Evolutionary conservation across 2,888 invertebrate genomes (phyloP).

Genomic region (Neoitamus cyanurus): DNA sequence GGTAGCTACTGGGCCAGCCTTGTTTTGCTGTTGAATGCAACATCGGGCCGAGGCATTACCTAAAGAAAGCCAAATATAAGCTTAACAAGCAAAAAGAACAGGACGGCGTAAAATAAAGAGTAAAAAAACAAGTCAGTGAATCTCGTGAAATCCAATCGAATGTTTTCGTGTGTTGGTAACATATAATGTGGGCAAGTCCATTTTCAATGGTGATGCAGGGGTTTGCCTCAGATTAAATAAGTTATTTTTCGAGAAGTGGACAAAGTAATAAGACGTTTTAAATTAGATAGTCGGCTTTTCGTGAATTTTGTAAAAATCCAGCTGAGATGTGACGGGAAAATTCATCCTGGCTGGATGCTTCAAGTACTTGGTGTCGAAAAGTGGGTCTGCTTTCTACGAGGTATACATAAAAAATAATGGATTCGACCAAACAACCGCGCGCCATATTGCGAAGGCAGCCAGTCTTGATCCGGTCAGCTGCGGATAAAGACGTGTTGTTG

Average conservation of each 20-base stretch:
- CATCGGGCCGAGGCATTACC: not conserved
- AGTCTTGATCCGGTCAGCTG: constrained; percentile 72
- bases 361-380: not conserved
- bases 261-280: not conserved
- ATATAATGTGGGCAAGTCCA: constrained; percentile 49
- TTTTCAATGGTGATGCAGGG: constrained; percentile 51
- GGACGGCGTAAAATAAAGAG: constrained; percentile 20
- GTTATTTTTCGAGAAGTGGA: not conserved
- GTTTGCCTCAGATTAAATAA: constrained; percentile 43
- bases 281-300: not conserved
- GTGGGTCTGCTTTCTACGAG: constrained; percentile 39
- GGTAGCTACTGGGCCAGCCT: not conserved
- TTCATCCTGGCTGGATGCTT: not conserved
- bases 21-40: constrained; percentile 1
- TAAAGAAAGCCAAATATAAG: constrained; percentile 23
- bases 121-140: constrained; percentile 38
- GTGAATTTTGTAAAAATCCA: not conserved
- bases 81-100: constrained; percentile 22
- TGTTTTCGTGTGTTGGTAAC: constrained; percentile 26
- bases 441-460: constrained; percentile 64
- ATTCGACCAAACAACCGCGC: constrained; percentile 60
- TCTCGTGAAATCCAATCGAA: constrained; percentile 42
- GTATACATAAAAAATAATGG: constrained; percentile 52
- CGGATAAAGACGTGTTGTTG: constrained; percentile 67
- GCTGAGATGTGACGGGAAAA: not conserved